phyloP scores from a whole-genome alignment of 2,888 invertebrate species.

The Pachycephus smyrnensis region DNA sequence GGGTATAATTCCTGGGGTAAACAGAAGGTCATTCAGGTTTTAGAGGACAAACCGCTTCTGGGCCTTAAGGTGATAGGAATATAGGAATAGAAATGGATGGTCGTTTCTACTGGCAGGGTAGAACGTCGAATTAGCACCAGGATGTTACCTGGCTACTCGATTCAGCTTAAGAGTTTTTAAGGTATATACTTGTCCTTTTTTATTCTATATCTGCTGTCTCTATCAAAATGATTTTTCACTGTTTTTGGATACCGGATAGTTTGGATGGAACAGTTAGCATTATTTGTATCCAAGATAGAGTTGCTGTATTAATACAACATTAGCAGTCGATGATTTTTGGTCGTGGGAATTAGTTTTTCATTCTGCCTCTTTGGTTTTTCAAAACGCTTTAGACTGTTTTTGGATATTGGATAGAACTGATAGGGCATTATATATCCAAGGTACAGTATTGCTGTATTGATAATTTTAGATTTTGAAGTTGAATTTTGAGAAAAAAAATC shows the following conservation, averaged over 20 bases:
- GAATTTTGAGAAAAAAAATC: not conserved
- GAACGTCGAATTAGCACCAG: conserved; percentile 49
- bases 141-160: conserved; percentile 45
- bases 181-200: not conserved
- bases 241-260: not conserved
- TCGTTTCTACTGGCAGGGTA: conserved; percentile 17
- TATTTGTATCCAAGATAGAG: not conserved
- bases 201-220: not conserved
- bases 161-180: conserved; percentile 6
- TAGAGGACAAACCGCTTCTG: not conserved
- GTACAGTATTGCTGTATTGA: too few species aligned
- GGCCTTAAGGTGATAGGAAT: conserved; percentile 1
- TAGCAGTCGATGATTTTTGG: not conserved
- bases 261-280: not conserved
- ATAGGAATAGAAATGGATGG: not conserved
- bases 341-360: not conserved
- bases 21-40: conserved; percentile 10
- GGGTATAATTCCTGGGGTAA: conserved; percentile 22
- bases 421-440: too few species aligned
- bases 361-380: too few species aligned
- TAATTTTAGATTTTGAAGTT: too few species aligned
- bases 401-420: too few species aligned
- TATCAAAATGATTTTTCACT: not conserved
- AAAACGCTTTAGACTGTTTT: too few species aligned
- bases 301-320: too few species aligned